These are phyloP conservation scores for Stictonetta naevosa DNA, from an alignment of 2,113 vertebrate genomes.

Conservation along the genomic window DNA sequence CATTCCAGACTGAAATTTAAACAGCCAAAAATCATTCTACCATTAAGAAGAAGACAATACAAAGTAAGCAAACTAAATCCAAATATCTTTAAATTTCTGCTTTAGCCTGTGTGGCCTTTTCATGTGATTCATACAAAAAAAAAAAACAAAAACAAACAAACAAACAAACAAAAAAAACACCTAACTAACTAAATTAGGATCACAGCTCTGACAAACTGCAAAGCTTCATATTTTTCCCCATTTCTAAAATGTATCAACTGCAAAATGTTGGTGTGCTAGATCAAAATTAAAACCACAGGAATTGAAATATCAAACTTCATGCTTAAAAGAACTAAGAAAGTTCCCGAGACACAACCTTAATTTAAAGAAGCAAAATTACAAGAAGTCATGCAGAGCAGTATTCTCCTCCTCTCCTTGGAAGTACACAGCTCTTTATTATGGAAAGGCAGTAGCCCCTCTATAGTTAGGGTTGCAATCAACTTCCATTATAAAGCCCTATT, in stretches of 20 bases:
- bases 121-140: neutral
- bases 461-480: constrained; percentile 59
- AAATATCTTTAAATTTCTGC: constrained; percentile 50
- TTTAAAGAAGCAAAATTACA: constrained; percentile 56
- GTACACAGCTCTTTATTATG: constrained; percentile 43
- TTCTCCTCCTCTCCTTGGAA: constrained; percentile 53
- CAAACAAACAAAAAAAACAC: neutral
- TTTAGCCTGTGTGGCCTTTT: constrained; percentile 22
- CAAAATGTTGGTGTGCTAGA: neutral
- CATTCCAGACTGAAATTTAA: constrained; percentile 60
- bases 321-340: constrained; percentile 26
- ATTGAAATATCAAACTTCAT: constrained; percentile 47
- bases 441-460: constrained; percentile 46
- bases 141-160: neutral
- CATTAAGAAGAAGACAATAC: constrained; percentile 44
- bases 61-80: constrained; percentile 41
- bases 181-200: neutral
- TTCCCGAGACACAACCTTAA: constrained; percentile 22
- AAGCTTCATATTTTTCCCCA: neutral
- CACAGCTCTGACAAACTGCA: neutral
- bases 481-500: constrained; percentile 61
- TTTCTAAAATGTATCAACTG: neutral
- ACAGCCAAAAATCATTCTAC: constrained; percentile 58
- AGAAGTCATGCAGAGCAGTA: constrained; percentile 35
- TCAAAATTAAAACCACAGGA: constrained; percentile 56